A percentile compares a stretch with the other conserved stretches of the same genome.
These are phyloP conservation scores for Odobenus rosmarus DNA, from an alignment of 2,113 vertebrate genomes.

Conservation along the genomic window DNA sequence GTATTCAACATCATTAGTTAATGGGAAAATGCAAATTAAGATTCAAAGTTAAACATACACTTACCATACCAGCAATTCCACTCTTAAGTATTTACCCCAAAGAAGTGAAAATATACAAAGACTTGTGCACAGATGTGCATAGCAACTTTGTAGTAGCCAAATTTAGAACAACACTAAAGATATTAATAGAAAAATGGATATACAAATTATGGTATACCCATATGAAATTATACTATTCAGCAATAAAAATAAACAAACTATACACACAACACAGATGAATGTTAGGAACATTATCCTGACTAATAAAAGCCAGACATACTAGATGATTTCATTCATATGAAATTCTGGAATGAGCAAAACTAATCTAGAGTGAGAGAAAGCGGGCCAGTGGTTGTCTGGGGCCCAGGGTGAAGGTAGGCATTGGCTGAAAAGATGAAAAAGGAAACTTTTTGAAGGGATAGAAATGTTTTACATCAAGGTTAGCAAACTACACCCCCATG, in stretches of 20 bases:
- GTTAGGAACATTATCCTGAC: neutral
- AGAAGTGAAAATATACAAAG: neutral
- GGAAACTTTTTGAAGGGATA: neutral
- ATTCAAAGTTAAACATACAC: neutral
- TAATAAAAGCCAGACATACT: slow-evolving; percentile 8
- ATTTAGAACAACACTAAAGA: neutral
- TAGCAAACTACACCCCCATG: neutral
- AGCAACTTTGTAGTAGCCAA: neutral
- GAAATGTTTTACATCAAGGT: neutral
- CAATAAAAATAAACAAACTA: neutral
- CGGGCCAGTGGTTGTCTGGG: neutral
- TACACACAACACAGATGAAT: neutral
- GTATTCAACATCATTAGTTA: neutral
- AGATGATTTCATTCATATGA: neutral
- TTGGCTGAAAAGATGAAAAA: neutral
- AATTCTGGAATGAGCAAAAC: neutral
- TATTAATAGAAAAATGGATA: neutral
- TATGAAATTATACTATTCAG: neutral
- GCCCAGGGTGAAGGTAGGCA: neutral
- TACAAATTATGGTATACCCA: neutral
- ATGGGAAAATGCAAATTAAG: neutral
- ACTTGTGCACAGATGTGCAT: neutral
- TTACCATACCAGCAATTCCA: neutral
- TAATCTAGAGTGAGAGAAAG: neutral
- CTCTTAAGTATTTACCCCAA: neutral